These are phyloP conservation scores for Cyanoliseus patagonus DNA, from an alignment of 2,113 vertebrate species.

Conservation along the genomic window DNA sequence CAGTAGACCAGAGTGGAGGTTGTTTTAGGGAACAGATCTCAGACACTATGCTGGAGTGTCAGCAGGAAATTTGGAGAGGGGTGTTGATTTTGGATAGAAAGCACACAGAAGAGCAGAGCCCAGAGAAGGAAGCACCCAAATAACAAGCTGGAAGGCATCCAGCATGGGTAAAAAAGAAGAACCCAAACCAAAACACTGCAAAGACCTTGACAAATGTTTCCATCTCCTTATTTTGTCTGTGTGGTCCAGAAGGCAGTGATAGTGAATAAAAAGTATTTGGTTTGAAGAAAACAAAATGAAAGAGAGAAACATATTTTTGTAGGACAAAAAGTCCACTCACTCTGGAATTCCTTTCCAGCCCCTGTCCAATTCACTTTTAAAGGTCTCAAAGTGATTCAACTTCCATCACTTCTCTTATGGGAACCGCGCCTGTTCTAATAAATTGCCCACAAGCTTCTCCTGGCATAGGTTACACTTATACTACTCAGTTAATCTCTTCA, in stretches of 20 bases:
- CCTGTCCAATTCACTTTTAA: neutral
- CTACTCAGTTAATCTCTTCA: neutral
- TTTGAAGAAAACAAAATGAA: neutral
- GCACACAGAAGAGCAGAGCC: neutral
- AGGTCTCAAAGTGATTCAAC: neutral
- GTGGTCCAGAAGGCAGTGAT: neutral
- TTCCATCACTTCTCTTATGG: neutral
- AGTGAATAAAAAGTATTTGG: neutral
- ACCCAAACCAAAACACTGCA: neutral
- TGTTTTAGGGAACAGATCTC: neutral
- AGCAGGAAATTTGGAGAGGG: neutral
- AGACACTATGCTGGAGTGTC: neutral
- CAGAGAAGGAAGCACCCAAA: neutral
- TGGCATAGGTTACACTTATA: neutral
- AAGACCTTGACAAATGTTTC: conserved; percentile 6
- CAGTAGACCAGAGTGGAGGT: neutral
- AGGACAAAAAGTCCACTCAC: neutral
- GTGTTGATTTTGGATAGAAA: neutral
- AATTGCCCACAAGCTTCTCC: neutral
- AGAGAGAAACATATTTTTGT: neutral
- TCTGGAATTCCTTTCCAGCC: neutral
- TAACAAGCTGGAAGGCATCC: neutral
- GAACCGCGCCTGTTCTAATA: neutral
- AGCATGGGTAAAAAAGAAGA: neutral
- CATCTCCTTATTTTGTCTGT: neutral